Percentiles rank a stretch among this genome's conserved stretches.
phyloP scores from a whole-genome alignment of 2,113 vertebrate genomes.

The Salvator merianae region DNA sequence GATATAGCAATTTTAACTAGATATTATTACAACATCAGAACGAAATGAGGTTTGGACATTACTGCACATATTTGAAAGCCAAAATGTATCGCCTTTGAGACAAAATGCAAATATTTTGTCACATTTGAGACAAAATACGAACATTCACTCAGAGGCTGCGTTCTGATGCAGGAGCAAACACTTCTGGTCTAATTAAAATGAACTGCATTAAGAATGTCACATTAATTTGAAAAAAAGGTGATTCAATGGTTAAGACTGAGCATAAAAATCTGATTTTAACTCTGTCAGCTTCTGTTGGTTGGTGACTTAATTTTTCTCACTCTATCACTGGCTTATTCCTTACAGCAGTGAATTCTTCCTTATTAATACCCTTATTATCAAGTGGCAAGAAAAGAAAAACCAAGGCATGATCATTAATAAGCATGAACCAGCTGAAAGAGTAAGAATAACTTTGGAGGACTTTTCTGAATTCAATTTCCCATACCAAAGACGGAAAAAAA shows the following conservation, averaged over 20 bases:
- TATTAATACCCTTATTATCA: not conserved
- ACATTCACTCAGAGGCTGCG: not conserved
- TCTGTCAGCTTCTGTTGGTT: not conserved
- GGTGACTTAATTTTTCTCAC: not conserved
- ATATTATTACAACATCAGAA: no score
- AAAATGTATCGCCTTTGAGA: not conserved
- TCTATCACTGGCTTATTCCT: not conserved
- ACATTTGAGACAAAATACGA: not conserved
- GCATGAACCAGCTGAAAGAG: not conserved
- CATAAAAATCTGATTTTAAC: not conserved
- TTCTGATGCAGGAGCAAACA: not conserved
- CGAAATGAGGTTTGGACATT: not conserved
- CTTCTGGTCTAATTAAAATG: not conserved
- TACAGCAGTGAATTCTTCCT: not conserved
- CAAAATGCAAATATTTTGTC: not conserved
- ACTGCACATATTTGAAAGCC: not conserved
- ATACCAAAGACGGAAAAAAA: constrained; percentile 78
- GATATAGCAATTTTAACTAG: not conserved
- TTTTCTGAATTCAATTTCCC: not conserved
- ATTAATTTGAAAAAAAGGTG: not conserved
- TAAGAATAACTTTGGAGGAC: not conserved
- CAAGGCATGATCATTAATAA: not conserved
- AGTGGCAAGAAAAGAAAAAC: not conserved
- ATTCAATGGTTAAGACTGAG: not conserved
- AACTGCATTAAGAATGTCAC: not conserved